A percentile compares a stretch with the other conserved stretches of the same genome.
phyloP scores from a whole-genome alignment of 1,140 invertebrate genomes.

The Conus betulinus region DNA sequence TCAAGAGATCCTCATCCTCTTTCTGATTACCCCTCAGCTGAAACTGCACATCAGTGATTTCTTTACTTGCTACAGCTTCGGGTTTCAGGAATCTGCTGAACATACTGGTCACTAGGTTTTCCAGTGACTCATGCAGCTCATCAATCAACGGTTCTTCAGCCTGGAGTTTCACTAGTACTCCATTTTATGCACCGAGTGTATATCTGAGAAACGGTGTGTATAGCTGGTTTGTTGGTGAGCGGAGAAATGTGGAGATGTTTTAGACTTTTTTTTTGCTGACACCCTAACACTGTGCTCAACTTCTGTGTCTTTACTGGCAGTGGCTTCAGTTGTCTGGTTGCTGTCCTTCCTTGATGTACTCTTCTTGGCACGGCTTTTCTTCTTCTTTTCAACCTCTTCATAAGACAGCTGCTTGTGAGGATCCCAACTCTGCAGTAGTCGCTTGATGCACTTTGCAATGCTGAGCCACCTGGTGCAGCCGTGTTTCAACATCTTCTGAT shows the following conservation, averaged over 20 bases:
- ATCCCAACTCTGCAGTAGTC: constrained; percentile 9
- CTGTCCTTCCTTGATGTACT: not conserved
- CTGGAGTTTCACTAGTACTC: not conserved
- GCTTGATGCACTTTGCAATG: not conserved
- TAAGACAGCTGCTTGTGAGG: not conserved
- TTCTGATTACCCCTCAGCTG: not conserved
- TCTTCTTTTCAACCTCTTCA: not conserved
- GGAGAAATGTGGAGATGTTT: not conserved
- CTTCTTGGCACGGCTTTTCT: constrained; percentile 12
- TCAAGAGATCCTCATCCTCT: not conserved
- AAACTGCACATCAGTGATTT: not conserved
- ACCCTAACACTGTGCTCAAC: not conserved
- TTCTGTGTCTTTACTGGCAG: not conserved
- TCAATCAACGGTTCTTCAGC: not conserved
- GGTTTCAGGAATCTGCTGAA: not conserved
- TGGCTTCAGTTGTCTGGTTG: not conserved
- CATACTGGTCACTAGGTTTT: not conserved
- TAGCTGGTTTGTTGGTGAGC: not conserved
- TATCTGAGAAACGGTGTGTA: not conserved
- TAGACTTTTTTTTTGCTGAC: not conserved
- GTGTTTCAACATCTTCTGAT: constrained; percentile 1
- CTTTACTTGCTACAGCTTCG: not conserved
- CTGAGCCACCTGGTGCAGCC: constrained; percentile 21
- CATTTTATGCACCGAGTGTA: not conserved
- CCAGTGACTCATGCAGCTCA: not conserved